These are phyloP conservation scores for Acipenser ruthenus DNA, from an alignment of 2,797 vertebrate species.

Conservation along the genomic window DNA sequence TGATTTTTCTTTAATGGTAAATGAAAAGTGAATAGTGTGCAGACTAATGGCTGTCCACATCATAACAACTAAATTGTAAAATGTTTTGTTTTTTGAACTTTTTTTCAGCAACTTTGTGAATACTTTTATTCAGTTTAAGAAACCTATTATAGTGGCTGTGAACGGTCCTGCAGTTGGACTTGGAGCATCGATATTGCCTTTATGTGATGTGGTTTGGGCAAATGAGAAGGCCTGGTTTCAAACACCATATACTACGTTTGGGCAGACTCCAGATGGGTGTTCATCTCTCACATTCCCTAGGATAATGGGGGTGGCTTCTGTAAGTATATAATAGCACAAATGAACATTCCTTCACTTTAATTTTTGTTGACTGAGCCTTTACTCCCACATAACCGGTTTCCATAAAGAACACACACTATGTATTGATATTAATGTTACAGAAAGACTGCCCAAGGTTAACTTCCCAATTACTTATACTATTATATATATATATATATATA, in stretches of 20 bases:
- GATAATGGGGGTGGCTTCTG: slow-evolving; percentile 91
- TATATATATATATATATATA: no score
- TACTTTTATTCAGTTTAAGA: slow-evolving; percentile 97
- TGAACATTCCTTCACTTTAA: no score
- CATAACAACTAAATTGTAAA: no score
- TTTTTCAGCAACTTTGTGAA: slow-evolving; percentile 84
- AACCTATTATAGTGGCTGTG: slow-evolving; percentile 90
- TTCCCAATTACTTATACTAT: no score
- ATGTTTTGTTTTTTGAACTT: background rate
- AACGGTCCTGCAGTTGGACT: slow-evolving; percentile 91
- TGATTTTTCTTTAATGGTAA: background rate
- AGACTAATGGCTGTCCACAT: no score
- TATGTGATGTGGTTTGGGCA: slow-evolving; percentile 96
- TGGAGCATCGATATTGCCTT: slow-evolving; percentile 85
- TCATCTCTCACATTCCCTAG: slow-evolving; percentile 88
- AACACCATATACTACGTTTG: slow-evolving; percentile 86
- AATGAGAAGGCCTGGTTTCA: slow-evolving; percentile 98
- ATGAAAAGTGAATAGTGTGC: background rate
- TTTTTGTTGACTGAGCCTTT: no score
- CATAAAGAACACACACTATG: no score
- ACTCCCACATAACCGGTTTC: no score
- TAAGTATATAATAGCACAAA: slow-evolving; percentile 52
- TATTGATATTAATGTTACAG: no score
- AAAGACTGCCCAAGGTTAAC: no score
- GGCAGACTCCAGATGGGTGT: slow-evolving; percentile 92